phyloP scores from a whole-genome alignment of 2,113 vertebrate species.

The Montifringilla adamsi region DNA sequence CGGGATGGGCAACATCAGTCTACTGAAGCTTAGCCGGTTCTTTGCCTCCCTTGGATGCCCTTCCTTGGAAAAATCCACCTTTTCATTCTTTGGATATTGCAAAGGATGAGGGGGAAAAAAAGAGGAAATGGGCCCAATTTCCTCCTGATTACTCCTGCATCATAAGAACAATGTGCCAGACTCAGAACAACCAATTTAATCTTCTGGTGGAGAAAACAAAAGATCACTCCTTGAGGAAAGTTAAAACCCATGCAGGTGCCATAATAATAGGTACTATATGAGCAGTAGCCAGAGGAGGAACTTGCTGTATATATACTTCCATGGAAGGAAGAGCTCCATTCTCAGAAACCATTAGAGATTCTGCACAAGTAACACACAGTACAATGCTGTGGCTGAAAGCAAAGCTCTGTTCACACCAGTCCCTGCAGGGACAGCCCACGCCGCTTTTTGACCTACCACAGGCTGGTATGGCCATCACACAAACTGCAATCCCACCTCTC shows the following conservation, averaged over 20 bases:
- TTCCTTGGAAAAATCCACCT: neutral
- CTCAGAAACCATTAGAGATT: neutral
- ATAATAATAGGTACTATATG: neutral
- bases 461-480: rapidly evolving
- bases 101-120: neutral
- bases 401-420: neutral
- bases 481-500: neutral
- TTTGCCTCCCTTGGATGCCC: neutral
- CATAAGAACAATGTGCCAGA: neutral
- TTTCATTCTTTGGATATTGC: neutral
- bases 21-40: neutral
- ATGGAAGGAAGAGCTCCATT: neutral
- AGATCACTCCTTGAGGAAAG: neutral
- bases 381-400: neutral
- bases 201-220: neutral
- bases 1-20: rapidly evolving
- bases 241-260: neutral
- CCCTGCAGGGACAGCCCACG: neutral
- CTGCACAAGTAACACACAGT: neutral
- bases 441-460: neutral
- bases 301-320: neutral
- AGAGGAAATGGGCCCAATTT: rapidly evolving
- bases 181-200: neutral
- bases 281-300: neutral
- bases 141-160: neutral